phyloP scores from a whole-genome alignment of 2,888 invertebrate genomes.

The Euspilapteryx auroguttella region DNA sequence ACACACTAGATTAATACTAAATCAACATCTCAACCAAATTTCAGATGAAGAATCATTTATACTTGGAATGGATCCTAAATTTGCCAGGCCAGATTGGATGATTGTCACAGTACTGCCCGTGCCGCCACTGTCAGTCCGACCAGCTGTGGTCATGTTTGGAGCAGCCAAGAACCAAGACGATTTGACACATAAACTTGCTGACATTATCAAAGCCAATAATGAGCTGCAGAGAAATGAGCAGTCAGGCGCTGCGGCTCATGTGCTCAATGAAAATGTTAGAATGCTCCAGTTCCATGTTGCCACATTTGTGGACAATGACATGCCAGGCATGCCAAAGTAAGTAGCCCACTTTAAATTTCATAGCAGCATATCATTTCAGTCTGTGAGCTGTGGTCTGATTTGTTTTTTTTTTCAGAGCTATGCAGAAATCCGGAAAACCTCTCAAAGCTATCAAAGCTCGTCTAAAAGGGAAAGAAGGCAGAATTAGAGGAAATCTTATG shows the following conservation, averaged over 20 bases:
- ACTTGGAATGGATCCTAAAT: constrained; percentile 95
- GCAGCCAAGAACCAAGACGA: constrained; percentile 98
- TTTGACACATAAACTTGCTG: constrained; percentile 97
- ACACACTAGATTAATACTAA: no score
- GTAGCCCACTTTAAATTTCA: no score
- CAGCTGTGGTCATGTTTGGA: constrained; percentile 99
- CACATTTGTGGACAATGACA: constrained; percentile 97
- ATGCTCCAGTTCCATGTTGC: constrained; percentile 99
- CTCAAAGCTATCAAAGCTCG: constrained; percentile 97
- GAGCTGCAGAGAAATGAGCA: constrained; percentile 94
- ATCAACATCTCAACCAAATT: no score
- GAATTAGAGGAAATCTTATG: constrained; percentile 99
- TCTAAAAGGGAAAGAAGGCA: constrained; percentile 96
- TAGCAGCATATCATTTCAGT: background rate
- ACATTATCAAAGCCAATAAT: constrained; percentile 98
- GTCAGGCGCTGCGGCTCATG: constrained; percentile 96
- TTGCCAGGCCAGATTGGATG: constrained; percentile 99
- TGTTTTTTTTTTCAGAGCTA: constrained; percentile 67
- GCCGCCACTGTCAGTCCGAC: constrained; percentile 93
- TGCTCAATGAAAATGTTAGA: constrained; percentile 94
- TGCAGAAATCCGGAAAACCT: constrained; percentile 99
- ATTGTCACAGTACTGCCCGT: constrained; percentile 96
- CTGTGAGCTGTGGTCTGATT: background rate
- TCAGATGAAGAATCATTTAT: constrained; percentile 93
- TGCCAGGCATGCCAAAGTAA: constrained; percentile 92